phyloP scores from a whole-genome alignment of 37 sponge, comb jelly and placozoan genomes.

The Dysidea cf. avara region DNA sequence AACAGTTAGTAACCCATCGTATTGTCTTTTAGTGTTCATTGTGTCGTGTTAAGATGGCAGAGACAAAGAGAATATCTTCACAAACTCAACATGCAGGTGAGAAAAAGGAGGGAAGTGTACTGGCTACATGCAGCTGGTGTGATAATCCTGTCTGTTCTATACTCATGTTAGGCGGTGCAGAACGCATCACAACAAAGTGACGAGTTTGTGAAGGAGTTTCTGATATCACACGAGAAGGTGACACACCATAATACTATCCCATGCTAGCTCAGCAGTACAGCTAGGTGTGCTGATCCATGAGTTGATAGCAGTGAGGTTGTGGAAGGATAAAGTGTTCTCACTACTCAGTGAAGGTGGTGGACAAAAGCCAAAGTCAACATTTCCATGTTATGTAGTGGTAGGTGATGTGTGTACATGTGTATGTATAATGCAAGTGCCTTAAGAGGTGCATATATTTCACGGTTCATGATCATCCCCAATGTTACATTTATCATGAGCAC shows the following conservation, averaged over 20 bases:
- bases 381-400: conserved; percentile 2
- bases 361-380: not conserved
- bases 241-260: not conserved
- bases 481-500: too few relatives aligned
- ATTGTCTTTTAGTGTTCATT: not conserved
- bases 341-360: not conserved
- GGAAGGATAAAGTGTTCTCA: conserved; percentile 80
- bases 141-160: not conserved
- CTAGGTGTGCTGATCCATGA: conserved; percentile 61
- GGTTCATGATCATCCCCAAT: too few relatives aligned
- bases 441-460: too few relatives aligned
- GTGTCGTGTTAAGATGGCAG: conserved; percentile 45
- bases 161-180: conserved; percentile 43
- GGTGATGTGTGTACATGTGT: not conserved
- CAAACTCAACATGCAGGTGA: conserved; percentile 67
- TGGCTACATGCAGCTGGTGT: not conserved
- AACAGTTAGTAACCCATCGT: conserved; percentile 27
- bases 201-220: conserved; percentile 78
- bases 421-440: too few relatives aligned
- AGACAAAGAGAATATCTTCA: conserved; percentile 78
- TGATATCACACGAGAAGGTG: conserved; percentile 77
- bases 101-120: not conserved
- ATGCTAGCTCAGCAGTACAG: conserved; percentile 12
- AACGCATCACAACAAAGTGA: conserved; percentile 62
- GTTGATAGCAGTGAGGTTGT: conserved; percentile 62